A percentile compares a stretch with the other conserved stretches of the same genome.
phyloP scores from a whole-genome alignment of 2,888 invertebrate genomes.

The Tipula unca region DNA sequence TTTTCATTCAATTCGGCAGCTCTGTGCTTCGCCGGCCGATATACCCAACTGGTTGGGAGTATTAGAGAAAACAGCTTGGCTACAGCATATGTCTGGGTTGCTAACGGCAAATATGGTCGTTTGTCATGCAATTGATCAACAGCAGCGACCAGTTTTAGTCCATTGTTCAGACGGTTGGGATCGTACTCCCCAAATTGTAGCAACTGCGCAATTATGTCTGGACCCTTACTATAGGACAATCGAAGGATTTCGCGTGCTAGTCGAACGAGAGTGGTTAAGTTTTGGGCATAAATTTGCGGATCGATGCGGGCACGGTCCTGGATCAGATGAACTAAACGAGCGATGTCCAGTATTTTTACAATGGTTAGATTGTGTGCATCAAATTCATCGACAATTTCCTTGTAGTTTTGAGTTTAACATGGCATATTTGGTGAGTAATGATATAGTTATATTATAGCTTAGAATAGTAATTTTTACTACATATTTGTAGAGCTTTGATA shows the following conservation, averaged over 20 bases:
- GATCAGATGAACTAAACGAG: slow-evolving; percentile 85
- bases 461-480: not conserved
- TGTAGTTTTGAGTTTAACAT: slow-evolving; percentile 94
- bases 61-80: slow-evolving; percentile 85
- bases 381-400: slow-evolving; percentile 78
- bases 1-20: slow-evolving; percentile 75
- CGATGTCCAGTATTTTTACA: slow-evolving; percentile 95
- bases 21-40: slow-evolving; percentile 71
- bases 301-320: slow-evolving; percentile 76
- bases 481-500: not conserved
- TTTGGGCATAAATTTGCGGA: slow-evolving; percentile 98
- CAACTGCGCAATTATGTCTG: slow-evolving; percentile 81
- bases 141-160: slow-evolving; percentile 83
- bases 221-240: slow-evolving; percentile 93
- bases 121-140: slow-evolving; percentile 68
- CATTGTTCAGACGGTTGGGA: slow-evolving; percentile 99
- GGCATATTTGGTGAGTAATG: slow-evolving; percentile 67
- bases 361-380: slow-evolving; percentile 95
- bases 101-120: slow-evolving; percentile 73
- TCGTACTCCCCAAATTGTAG: slow-evolving; percentile 93
- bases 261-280: slow-evolving; percentile 95
- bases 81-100: slow-evolving; percentile 79
- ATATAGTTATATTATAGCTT: too few relatives aligned
- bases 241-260: slow-evolving; percentile 85
- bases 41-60: slow-evolving; percentile 79